Evolutionary conservation across 2,113 vertebrate genomes (phyloP), one percentile per base, ranked within the genome.

Genomic region (Pithys albifrons): DNA sequence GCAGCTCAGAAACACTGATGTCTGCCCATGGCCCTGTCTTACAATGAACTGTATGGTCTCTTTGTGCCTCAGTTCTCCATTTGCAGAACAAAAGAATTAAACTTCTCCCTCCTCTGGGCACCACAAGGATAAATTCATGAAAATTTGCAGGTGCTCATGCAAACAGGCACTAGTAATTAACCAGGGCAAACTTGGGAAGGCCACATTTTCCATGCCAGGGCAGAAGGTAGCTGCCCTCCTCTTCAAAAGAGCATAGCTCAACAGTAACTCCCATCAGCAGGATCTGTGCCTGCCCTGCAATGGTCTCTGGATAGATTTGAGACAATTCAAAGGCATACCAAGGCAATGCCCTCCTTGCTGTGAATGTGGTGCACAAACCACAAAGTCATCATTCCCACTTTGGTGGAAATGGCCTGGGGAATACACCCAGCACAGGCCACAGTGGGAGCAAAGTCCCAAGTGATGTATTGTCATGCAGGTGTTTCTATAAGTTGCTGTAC

Each of bases 391-490:
- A 0, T 65, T 85, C 29, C 23, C 51, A 31, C 19, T 85, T 64
- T 5, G 31, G 37, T 72, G 70, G 87, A 33, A 94, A 66, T 10
- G 28, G 52, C 61, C 69, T 41, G 57, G 35, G n/a, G 48, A 91
- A 75, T 37, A 67, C 0, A 0, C 31, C 41, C 78, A 91, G 87
- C 3, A 3, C 69, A 39, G 66, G 54, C 18, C 74, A 41, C 37
- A 55, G 64, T 13, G 35, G 48, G 59, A 95, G 66, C 29, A 18
- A 59, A 89, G 76, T 74, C 72, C 74, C 39, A 51, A 59, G 61
- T 9, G 80, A 84, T 13, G 35, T n/a, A 75, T 25, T 72, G 89
- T 65, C 70, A 71, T 31, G 94, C 94, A 96, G 96, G 96, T 95
- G 96, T 91, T 88, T 72, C 88, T 88, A 22, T 31, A 88, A 91